Base-by-base conservation (phyloP, 2,888 invertebrate genomes). In the Cremastobaeus sp. region DNA sequence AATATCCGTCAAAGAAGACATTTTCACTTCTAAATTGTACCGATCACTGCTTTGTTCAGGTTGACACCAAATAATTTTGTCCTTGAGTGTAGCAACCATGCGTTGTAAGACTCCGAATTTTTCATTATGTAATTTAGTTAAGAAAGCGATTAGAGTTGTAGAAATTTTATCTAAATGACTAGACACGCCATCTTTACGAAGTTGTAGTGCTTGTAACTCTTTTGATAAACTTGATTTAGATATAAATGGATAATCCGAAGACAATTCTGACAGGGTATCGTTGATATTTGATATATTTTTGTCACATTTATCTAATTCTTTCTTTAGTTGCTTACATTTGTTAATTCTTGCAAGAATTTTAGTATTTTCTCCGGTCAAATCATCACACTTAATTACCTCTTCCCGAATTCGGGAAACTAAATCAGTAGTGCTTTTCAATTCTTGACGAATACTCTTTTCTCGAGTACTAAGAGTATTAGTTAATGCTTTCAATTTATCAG, bases 11-110 rank as follows among this genome's bases (percentile, higher is more conserved):
- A 97, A 86, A 0, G 95, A 93, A 0, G 94, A 92, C 80, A 94
- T 91, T 88, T 98, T 98, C 0, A 96, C 95, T 89, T 97, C 96
- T 20, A 97, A 90, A 84, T 96, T 96, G 85, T 97, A 97, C 85
- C 94, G 94, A 83, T 98, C 97, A 82, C 95, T 96, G 25, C 93
- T 92, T 0, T 93, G 91, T 83, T 97, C 97, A 0, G 96, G 95
- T 82, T 93, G 91, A 85, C 97, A 98, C 96, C 97, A 97, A 9
- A 92, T 90, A 0, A 96, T 92, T 88, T 97, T 97, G 83, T 98
- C 97, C 74, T 93, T 93, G 76, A 95, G 92, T 1, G 94, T 93
- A 50, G 92, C 90, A 6, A 97, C 91, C 83, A 95, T 92, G 79
- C 96, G 91, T 80, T 95, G 94, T 30, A 96, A 90, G 84, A 94